Percentiles rank a stretch among this genome's conserved stretches.
These are phyloP conservation scores for Vombatus ursinus DNA, from an alignment of 2,113 vertebrate species.

Conservation along the genomic window DNA sequence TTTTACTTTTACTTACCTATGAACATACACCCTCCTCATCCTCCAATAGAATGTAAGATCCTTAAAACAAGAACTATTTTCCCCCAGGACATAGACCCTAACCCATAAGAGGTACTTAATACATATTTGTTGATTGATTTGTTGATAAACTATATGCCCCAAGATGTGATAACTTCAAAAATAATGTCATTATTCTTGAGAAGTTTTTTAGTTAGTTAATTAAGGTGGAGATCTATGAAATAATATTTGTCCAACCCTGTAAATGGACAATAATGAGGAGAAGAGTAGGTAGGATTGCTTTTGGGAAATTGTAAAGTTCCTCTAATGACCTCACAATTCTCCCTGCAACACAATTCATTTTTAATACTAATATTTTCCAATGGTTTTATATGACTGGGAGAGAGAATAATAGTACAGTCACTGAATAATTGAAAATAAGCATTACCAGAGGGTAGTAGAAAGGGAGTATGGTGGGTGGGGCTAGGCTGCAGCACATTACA, in stretches of 20 bases:
- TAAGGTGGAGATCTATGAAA: not conserved
- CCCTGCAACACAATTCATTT: not conserved
- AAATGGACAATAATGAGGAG: not conserved
- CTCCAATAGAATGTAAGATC: not conserved
- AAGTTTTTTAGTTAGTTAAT: not conserved
- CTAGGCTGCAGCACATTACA: not conserved
- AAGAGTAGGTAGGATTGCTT: not conserved
- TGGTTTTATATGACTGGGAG: not conserved
- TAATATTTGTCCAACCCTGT: not conserved
- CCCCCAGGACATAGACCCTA: not conserved
- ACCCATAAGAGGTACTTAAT: not conserved
- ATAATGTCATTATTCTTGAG: not conserved
- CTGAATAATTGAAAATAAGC: not conserved
- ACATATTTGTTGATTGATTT: not conserved
- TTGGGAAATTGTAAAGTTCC: not conserved
- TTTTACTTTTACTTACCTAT: not conserved
- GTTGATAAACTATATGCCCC: not conserved
- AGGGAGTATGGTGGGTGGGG: not conserved
- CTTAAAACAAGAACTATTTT: not conserved
- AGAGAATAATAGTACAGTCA: not conserved
- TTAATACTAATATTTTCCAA: not conserved
- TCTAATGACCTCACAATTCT: not conserved
- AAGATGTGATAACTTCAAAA: not conserved
- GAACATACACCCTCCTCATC: not conserved
- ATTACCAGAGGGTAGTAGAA: not conserved